A percentile compares a stretch with the other conserved stretches of the same genome.
Evolutionary conservation across 2,888 invertebrate genomes (phyloP).

Genomic region (Nematopogon swammerdamellus): DNA sequence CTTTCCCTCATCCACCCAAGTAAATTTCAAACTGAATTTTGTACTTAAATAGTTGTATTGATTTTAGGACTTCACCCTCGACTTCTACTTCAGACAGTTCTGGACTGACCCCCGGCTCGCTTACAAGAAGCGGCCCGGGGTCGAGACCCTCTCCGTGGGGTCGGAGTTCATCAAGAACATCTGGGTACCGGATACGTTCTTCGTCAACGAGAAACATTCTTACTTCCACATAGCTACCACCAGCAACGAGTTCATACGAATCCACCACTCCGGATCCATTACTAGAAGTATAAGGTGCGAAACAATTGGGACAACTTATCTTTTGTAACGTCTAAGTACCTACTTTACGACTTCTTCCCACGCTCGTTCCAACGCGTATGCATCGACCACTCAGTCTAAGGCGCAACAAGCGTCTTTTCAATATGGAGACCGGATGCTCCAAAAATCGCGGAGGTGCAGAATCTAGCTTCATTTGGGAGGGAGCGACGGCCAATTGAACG

Average conservation of each 20-base stretch:
- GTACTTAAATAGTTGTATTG: not conserved
- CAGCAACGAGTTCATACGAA: conserved; percentile 97
- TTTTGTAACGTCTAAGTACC: not conserved
- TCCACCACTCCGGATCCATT: conserved; percentile 92
- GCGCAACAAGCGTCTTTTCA: too few relatives aligned
- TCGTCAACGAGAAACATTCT: conserved; percentile 99
- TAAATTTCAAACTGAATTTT: too few relatives aligned
- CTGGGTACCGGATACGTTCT: conserved; percentile 99
- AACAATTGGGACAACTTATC: not conserved
- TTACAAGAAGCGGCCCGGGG: conserved; percentile 82
- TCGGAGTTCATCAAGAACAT: conserved; percentile 96
- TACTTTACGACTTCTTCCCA: not conserved
- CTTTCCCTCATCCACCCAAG: too few relatives aligned
- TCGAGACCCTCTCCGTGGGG: conserved; percentile 88
- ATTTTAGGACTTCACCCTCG: conserved; percentile 89
- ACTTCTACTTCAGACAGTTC: conserved; percentile 98
- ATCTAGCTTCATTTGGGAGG: too few relatives aligned
- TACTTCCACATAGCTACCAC: conserved; percentile 99
- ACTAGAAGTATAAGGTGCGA: conserved; percentile 91
- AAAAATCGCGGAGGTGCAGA: too few relatives aligned
- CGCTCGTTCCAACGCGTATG: not conserved
- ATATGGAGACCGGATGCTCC: too few relatives aligned
- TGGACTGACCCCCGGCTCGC: conserved; percentile 95
- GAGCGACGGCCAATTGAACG: too few relatives aligned
- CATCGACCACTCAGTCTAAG: not conserved